A percentile compares a stretch with the other conserved stretches of the same genome.
phyloP scores from a whole-genome alignment of 2,888 invertebrate species.

The Melikaiella ostensackeni region DNA sequence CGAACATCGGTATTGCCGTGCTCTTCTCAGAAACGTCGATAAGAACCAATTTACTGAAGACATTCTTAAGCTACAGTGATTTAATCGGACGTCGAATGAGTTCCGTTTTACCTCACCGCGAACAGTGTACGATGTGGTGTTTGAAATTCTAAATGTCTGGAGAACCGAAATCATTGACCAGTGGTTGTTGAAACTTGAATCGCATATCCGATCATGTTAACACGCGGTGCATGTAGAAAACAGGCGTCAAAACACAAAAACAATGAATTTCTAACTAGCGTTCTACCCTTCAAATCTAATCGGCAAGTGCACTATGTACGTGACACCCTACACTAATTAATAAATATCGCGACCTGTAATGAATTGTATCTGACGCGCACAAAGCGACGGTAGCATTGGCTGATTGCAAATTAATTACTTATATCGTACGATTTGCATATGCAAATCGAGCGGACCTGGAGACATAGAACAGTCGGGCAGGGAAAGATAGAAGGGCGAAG shows the following conservation, averaged over 20 bases:
- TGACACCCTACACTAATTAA: slow-evolving; percentile 49
- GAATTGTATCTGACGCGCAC: slow-evolving; percentile 71
- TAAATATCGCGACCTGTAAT: slow-evolving; percentile 70
- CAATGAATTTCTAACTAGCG: slow-evolving; percentile 9
- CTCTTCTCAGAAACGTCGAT: slow-evolving; percentile 39
- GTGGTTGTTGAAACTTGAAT: slow-evolving; percentile 10
- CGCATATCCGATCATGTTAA: slow-evolving; percentile 31
- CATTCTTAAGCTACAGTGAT: slow-evolving; percentile 33
- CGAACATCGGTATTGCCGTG: slow-evolving; percentile 43
- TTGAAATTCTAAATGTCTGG: slow-evolving; percentile 22
- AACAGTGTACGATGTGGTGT: not conserved
- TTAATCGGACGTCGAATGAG: slow-evolving; percentile 30
- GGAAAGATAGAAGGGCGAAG: slow-evolving; percentile 47
- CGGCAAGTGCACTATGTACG: slow-evolving; percentile 16
- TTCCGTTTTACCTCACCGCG: slow-evolving; percentile 15
- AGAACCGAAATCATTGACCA: slow-evolving; percentile 21
- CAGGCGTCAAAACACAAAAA: slow-evolving; percentile 8
- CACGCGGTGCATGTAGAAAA: not conserved
- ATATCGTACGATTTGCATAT: slow-evolving; percentile 75
- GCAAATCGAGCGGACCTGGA: slow-evolving; percentile 64
- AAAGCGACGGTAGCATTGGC: slow-evolving; percentile 66
- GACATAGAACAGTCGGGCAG: slow-evolving; percentile 49
- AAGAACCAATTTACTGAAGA: slow-evolving; percentile 49
- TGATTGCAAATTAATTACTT: slow-evolving; percentile 76
- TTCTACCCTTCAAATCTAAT: slow-evolving; percentile 24